These are phyloP conservation scores for Encarsia formosa DNA, from an alignment of 2,888 invertebrate species.

Conservation along the genomic window DNA sequence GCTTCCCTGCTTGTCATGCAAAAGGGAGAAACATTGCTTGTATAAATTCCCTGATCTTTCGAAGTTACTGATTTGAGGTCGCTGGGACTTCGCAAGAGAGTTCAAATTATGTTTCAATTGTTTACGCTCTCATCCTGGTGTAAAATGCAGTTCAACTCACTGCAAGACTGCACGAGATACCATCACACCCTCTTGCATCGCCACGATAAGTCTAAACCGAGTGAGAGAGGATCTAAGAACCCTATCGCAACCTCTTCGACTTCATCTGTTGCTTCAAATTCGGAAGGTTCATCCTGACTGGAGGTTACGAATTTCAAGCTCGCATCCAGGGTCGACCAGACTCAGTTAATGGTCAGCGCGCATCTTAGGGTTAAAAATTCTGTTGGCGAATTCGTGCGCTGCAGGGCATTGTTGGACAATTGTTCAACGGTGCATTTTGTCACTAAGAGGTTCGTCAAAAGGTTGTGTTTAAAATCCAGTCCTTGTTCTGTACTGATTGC, in stretches of 20 bases:
- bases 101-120: neutral
- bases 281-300: neutral
- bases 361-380: neutral
- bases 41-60: too few species aligned
- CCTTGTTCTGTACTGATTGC: neutral
- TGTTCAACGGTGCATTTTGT: neutral
- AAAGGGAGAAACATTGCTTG: too few species aligned
- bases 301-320: neutral
- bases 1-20: too few species aligned
- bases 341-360: neutral
- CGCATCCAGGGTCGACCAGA: neutral
- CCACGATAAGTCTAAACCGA: neutral
- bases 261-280: neutral
- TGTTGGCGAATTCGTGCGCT: neutral
- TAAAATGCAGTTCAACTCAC: neutral
- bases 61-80: too few species aligned
- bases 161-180: neutral
- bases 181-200: neutral
- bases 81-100: neutral
- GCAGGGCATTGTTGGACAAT: neutral
- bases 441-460: neutral
- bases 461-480: neutral
- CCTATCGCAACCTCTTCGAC: neutral
- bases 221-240: neutral
- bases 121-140: neutral